Base-by-base conservation (phyloP, 2,113 vertebrate species). In the Cyprinodon brontotheroides region DNA sequence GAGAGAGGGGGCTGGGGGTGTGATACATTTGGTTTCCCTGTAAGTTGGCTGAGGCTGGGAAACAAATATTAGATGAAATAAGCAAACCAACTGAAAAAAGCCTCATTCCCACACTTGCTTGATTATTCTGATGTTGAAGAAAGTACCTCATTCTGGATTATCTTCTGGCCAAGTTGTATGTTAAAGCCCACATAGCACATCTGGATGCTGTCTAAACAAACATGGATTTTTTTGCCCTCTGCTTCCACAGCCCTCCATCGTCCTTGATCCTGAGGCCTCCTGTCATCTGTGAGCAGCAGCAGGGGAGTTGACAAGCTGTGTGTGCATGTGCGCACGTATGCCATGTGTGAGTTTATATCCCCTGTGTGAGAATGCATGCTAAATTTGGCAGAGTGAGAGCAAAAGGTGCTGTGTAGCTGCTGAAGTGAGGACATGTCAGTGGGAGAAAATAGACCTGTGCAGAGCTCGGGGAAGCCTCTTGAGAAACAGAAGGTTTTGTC, bases 121-220 rank as follows among this genome's bases (percentile, higher is more conserved):
- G 48, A 50, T 50, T 53, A n/a, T n/a, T 7, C 50, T 0, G 7
- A 57, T 29, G 1, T 41, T 13, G n/a, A 12, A 47, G 38, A 2
- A 0, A 0, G 43, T 61, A 38, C 36, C 48, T 64, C 65, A 61
- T 61, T 60, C 48, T 61, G 71, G 75, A 66, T 3, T 43, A 40
- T 72, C 77, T 70, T 40, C 65, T 65, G 72, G 71, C 65, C 17
- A 14, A 2, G 3, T 14, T 7, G 53, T 7, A 39, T 3, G 4
- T 48, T 41, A 29, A 41, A 78, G 85, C 77, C 71, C 68, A 65
- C 45, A 29, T n/a, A 61, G 66, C 77, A 78, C 83, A 85, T 89
- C 78, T 83, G 81, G 74, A 65, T 71, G 65, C 80, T 84, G 85
- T 91, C 86, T 79, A 84, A 87, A 86, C 83, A 91, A 85, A 82